Conservation (phyloP, 2,888 invertebrate genomes). For the Eretmocerus hayati region DNA sequence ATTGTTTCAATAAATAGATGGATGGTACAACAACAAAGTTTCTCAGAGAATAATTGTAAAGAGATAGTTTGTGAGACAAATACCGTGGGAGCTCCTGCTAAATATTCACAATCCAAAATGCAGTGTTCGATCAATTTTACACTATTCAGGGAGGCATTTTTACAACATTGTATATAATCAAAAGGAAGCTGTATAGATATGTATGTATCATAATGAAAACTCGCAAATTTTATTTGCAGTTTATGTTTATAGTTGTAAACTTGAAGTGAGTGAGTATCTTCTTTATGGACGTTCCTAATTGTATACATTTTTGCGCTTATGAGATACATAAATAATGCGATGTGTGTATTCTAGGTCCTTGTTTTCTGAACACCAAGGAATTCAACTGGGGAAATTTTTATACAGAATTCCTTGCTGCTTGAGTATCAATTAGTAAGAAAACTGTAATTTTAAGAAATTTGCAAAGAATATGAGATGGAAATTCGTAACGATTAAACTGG, state of each 20-base stretch:
- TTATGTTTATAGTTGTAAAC: slow-evolving; percentile 9
- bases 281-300: slow-evolving; percentile 23
- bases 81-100: too few species aligned
- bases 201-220: slow-evolving; percentile 19
- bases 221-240: slow-evolving; percentile 18
- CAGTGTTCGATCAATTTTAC: slow-evolving; percentile 18
- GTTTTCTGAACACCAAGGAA: slow-evolving; percentile 17
- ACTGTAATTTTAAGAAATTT: slow-evolving; percentile 20
- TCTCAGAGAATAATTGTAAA: slow-evolving; percentile 6
- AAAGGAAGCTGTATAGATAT: slow-evolving; percentile 16
- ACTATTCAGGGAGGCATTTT: slow-evolving; percentile 16
- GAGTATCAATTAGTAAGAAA: slow-evolving; percentile 14
- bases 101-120: slow-evolving; percentile 7
- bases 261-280: slow-evolving; percentile 20
- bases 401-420: slow-evolving; percentile 18
- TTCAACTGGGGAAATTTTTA: slow-evolving; percentile 14
- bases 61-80: too few species aligned
- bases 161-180: slow-evolving; percentile 22
- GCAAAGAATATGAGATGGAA: slow-evolving; percentile 18
- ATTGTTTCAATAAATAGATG: slow-evolving; percentile 4
- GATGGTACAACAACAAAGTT: too few species aligned
- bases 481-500: slow-evolving; percentile 17
- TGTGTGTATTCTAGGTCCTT: slow-evolving; percentile 14
- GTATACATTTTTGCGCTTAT: slow-evolving; percentile 14
- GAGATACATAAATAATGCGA: slow-evolving; percentile 13